A percentile compares a stretch with the other conserved stretches of the same genome.
Conservation (phyloP, 2,797 vertebrate genomes). For the Paratrypauchen microcephalus region DNA sequence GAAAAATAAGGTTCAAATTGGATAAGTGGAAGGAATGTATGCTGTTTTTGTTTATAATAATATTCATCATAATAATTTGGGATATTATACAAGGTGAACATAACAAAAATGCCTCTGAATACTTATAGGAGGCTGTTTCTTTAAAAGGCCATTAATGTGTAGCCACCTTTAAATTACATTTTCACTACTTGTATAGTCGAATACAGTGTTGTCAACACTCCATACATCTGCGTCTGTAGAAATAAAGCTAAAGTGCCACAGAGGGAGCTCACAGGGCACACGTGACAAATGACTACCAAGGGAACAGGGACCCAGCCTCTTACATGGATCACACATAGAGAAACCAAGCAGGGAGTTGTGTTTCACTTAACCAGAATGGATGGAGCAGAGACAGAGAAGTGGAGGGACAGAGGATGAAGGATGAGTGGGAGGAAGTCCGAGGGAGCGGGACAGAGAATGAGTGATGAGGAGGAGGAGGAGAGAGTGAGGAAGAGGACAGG, state of each 20-base stretch:
- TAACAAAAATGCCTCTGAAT: too few species aligned
- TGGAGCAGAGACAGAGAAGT: constrained; percentile 30
- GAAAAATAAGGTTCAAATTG: too few species aligned
- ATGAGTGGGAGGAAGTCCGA: constrained; percentile 47
- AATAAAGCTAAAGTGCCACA: constrained; percentile 32
- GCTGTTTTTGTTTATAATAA: too few species aligned
- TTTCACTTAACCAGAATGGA: constrained; percentile 45
- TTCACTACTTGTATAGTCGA: background rate
- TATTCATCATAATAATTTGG: too few species aligned
- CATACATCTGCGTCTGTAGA: constrained; percentile 17
- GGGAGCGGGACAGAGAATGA: constrained; percentile 57
- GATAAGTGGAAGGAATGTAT: too few species aligned
- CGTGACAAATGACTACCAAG: constrained; percentile 40
- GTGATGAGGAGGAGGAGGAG: constrained; percentile 56
- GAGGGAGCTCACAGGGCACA: constrained; percentile 18
- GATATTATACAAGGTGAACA: too few species aligned
- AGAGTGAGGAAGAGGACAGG: constrained; percentile 30
- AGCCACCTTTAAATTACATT: background rate
- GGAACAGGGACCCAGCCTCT: constrained; percentile 25
- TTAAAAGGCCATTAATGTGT: background rate
- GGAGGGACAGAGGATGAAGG: constrained; percentile 42
- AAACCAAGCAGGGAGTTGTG: constrained; percentile 39
- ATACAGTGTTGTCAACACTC: background rate
- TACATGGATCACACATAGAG: constrained; percentile 30
- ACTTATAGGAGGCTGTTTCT: too few species aligned